Evolutionary conservation across 2,113 vertebrate genomes (phyloP).

Genomic region (Sitta europaea): DNA sequence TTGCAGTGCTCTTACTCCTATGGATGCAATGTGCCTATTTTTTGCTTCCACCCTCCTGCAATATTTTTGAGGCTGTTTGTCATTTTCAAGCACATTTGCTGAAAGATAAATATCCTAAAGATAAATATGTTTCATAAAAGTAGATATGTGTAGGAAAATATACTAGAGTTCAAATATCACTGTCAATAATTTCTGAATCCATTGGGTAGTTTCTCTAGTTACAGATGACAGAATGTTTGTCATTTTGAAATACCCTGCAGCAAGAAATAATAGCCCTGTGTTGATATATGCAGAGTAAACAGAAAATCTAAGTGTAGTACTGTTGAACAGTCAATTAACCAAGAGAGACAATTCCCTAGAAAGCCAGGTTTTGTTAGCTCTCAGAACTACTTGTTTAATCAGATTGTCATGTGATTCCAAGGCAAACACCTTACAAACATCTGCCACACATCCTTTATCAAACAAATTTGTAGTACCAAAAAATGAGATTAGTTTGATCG

Average conservation of each 20-base stretch:
- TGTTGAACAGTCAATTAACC: slow-evolving; percentile 48
- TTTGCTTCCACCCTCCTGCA: not conserved
- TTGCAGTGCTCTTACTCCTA: not conserved
- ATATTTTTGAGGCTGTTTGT: not conserved
- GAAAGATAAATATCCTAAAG: not conserved
- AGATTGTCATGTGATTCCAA: slow-evolving; percentile 19
- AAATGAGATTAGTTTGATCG: not conserved
- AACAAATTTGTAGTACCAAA: not conserved
- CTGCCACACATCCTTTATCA: not conserved
- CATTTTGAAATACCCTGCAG: slow-evolving; percentile 19
- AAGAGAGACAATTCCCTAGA: slow-evolving; percentile 32
- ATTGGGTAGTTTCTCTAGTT: not conserved
- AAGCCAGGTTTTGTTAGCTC: slow-evolving; percentile 30
- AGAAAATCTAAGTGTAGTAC: slow-evolving; percentile 32
- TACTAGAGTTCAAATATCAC: not conserved
- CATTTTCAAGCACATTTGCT: not conserved
- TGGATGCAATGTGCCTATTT: not conserved
- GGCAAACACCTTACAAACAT: slow-evolving; percentile 6
- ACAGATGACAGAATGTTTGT: not conserved
- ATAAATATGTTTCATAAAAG: not conserved
- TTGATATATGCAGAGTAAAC: slow-evolving; percentile 32
- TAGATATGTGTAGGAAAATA: not conserved
- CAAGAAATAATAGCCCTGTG: not conserved
- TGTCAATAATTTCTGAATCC: not conserved
- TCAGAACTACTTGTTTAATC: slow-evolving; percentile 33